Evolutionary conservation across 2,888 invertebrate species (phyloP).

Genomic region (Falcaria lacertinaria): DNA sequence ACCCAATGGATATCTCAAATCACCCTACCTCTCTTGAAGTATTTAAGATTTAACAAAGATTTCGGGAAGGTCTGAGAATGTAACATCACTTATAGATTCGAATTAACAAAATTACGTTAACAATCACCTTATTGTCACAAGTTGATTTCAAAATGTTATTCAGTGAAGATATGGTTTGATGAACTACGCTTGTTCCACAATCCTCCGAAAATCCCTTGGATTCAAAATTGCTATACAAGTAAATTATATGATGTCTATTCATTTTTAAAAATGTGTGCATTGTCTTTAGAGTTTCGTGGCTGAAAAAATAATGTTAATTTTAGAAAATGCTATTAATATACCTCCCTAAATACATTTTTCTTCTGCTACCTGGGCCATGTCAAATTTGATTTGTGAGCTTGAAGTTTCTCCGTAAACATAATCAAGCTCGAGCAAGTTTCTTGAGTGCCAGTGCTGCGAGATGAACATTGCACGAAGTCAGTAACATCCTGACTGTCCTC

Average conservation of each 20-base stretch:
- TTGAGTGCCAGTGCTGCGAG: slow-evolving; percentile 25
- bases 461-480: slow-evolving; percentile 41
- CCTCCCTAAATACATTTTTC: too few relatives aligned
- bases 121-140: slow-evolving; percentile 61
- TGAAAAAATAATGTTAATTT: slow-evolving; percentile 27
- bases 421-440: slow-evolving; percentile 26
- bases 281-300: slow-evolving; percentile 75
- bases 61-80: too few relatives aligned
- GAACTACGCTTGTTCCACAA: slow-evolving; percentile 80
- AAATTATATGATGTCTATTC: slow-evolving; percentile 74
- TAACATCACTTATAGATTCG: too few relatives aligned
- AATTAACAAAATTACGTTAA: too few relatives aligned
- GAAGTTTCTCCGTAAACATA: slow-evolving; percentile 45
- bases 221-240: slow-evolving; percentile 75
- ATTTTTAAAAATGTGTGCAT: slow-evolving; percentile 72
- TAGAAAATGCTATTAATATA: neutral
- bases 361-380: slow-evolving; percentile 49
- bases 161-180: slow-evolving; percentile 81
- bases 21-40: too few relatives aligned
- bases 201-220: slow-evolving; percentile 83
- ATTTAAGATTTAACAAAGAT: too few relatives aligned
- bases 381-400: slow-evolving; percentile 41
- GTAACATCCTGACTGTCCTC: slow-evolving; percentile 63
- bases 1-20: too few relatives aligned
- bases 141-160: slow-evolving; percentile 74